These are phyloP conservation scores for Actenoides lindsayi DNA, from an alignment of 2,113 vertebrate genomes.

Conservation along the genomic window DNA sequence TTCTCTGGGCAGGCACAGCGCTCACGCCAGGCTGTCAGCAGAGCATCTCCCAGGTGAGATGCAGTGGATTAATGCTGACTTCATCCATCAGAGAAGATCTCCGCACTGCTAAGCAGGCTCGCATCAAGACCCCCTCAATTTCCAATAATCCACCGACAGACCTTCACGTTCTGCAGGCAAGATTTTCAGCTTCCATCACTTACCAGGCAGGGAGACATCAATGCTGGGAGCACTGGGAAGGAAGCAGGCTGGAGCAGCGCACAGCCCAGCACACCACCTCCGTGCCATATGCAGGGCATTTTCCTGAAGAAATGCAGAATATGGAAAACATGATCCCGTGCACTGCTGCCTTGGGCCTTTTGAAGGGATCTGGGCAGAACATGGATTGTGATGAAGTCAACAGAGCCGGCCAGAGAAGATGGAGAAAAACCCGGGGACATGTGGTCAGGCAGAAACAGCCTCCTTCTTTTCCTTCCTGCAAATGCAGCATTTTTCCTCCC, in stretches of 20 bases:
- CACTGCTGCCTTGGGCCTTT: not conserved
- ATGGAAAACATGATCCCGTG: fast-evolving
- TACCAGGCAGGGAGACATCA: not conserved
- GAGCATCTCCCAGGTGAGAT: not conserved
- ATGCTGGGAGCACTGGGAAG: not conserved
- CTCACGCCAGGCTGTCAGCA: not conserved
- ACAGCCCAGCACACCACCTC: not conserved
- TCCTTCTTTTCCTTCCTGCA: no score
- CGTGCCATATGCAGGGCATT: fast-evolving
- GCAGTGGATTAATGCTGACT: constrained; percentile 7
- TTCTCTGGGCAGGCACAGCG: not conserved
- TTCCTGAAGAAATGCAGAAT: no score
- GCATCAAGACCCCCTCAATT: not conserved
- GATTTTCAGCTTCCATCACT: not conserved
- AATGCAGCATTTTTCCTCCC: not conserved
- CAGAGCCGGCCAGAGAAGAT: not conserved
- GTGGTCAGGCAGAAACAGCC: not conserved
- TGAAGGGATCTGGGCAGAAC: not conserved
- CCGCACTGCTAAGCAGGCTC: not conserved
- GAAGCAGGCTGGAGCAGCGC: not conserved
- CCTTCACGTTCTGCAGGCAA: not conserved
- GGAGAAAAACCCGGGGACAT: fast-evolving
- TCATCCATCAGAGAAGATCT: constrained; percentile 27
- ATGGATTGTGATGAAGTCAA: not conserved
- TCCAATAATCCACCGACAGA: not conserved